Evolutionary conservation across 2,888 invertebrate species (phyloP).

Genomic region (Plebejus melissa): DNA sequence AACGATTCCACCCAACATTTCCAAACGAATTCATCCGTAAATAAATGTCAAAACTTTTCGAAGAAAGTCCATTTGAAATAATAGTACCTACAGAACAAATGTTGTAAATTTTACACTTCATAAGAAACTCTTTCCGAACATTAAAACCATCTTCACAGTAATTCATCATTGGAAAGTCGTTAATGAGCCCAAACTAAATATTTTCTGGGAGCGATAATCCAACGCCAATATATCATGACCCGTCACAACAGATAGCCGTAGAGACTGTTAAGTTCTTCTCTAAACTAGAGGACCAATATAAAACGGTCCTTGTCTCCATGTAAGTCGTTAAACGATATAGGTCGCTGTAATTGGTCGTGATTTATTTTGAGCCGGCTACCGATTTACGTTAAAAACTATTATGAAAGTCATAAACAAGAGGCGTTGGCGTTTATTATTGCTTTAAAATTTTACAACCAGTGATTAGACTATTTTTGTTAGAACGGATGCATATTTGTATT

Average conservation of each 20-base stretch:
- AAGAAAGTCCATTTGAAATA: slow-evolving; percentile 31
- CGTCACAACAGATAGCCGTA: slow-evolving; percentile 36
- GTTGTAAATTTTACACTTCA: slow-evolving; percentile 38
- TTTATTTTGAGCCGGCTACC: slow-evolving; percentile 52
- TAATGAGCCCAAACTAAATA: slow-evolving; percentile 61
- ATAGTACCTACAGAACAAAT: slow-evolving; percentile 28
- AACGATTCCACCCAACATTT: background rate
- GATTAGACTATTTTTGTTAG: slow-evolving; percentile 50
- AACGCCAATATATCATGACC: slow-evolving; percentile 45
- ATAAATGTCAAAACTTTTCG: background rate
- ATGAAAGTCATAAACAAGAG: slow-evolving; percentile 66
- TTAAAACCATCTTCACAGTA: slow-evolving; percentile 41
- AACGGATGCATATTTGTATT: slow-evolving; percentile 64
- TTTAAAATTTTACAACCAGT: slow-evolving; percentile 59
- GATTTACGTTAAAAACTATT: slow-evolving; percentile 59
- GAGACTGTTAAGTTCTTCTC: slow-evolving; percentile 35
- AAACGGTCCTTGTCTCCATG: slow-evolving; percentile 35
- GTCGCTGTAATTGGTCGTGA: slow-evolving; percentile 41
- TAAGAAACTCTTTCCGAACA: slow-evolving; percentile 40
- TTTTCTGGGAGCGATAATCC: slow-evolving; percentile 50
- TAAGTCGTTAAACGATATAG: slow-evolving; percentile 28
- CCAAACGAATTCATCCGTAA: background rate
- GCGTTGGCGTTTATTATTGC: slow-evolving; percentile 57
- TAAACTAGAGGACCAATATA: slow-evolving; percentile 43
- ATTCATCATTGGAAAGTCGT: slow-evolving; percentile 59